A percentile compares a stretch with the other conserved stretches of the same genome.
phyloP scores from a whole-genome alignment of 1,140 invertebrate species.

The Caenorhabditis tropicalis region DNA sequence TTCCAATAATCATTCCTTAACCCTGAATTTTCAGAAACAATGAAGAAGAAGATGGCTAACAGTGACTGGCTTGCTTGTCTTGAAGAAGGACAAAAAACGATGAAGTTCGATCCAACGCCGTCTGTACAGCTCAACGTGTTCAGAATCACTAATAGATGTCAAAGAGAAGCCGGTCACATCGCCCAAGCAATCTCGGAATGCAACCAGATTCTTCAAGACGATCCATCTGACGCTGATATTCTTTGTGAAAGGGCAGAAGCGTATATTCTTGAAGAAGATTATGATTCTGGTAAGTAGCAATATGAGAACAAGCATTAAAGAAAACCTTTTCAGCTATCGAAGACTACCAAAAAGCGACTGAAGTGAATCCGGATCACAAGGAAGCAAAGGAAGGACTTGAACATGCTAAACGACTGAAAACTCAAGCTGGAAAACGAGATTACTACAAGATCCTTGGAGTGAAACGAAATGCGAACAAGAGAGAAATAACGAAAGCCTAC shows the following conservation, averaged over 20 bases:
- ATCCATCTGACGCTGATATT: slow-evolving; percentile 79
- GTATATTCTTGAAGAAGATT: slow-evolving; percentile 87
- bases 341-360: slow-evolving; percentile 85
- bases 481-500: slow-evolving; percentile 94
- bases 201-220: slow-evolving; percentile 81
- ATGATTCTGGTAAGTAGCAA: slow-evolving; percentile 82
- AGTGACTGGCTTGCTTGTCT: slow-evolving; percentile 82
- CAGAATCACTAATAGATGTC: slow-evolving; percentile 74
- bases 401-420: slow-evolving; percentile 89
- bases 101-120: slow-evolving; percentile 79
- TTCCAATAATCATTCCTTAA: too few species aligned
- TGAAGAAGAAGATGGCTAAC: slow-evolving; percentile 74
- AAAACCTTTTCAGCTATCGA: slow-evolving; percentile 79
- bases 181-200: slow-evolving; percentile 81
- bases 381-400: slow-evolving; percentile 87
- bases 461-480: slow-evolving; percentile 83
- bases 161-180: slow-evolving; percentile 75
- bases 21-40: background rate
- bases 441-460: slow-evolving; percentile 97
- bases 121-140: slow-evolving; percentile 81
- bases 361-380: slow-evolving; percentile 82
- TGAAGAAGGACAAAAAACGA: slow-evolving; percentile 77
- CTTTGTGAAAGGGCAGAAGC: slow-evolving; percentile 91
- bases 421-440: slow-evolving; percentile 89
- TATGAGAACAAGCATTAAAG: too few species aligned